Base-by-base conservation (phyloP, 1,140 invertebrate genomes). In the Ceratina japonica region DNA sequence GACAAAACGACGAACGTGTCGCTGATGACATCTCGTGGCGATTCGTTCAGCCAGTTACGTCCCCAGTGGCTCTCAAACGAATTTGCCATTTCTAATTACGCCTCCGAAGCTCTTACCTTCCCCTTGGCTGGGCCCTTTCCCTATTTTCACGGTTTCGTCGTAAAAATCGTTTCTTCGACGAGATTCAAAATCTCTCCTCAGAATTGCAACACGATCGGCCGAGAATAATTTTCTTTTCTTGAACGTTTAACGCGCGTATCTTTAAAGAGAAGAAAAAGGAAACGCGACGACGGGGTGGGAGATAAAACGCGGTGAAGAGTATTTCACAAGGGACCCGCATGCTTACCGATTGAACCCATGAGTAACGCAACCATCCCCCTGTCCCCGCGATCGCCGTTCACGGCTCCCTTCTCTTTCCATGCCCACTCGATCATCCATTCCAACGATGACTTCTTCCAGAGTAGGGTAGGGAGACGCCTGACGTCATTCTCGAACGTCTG, bases 361-460 rank as follows among this genome's bases (percentile, higher is more conserved):
- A 89, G 86, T 87, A 90, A 89, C 84, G 54, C 54, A 44, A 81
- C 66, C 66, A 59, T 44, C 37, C 79, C 66, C 20, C 73, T 71
- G 75, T 54, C 51, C 52, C 83, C 78, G 69, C 83, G 71, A 73
- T 79, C 73, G 66, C 27, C 27, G 27, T 72, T 82, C 69, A 73
- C 22, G 75, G 56, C 63, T 61, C 64, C 65, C 74, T 49, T 70
- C 76, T 44, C 62, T 27, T 56, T 72, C 75, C 54, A 54, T 63
- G 52, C 66, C 68, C 72, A 85, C 77, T 85, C 83, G 85, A 84
- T 85, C 84, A 87, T 89, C 80, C 85, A 86, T 91, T 91, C 87
- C 82, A 84, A 88, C 85, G 90, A 91, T 91, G 90, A 91, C 88
- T 91, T 91, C 87, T 90, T 90, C 83, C 77, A 85, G 68, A 69